Evolutionary conservation across 1,140 invertebrate genomes (phyloP), one percentile per base, ranked within the genome.

Genomic region (Pseudomyrmex flavicornis): DNA sequence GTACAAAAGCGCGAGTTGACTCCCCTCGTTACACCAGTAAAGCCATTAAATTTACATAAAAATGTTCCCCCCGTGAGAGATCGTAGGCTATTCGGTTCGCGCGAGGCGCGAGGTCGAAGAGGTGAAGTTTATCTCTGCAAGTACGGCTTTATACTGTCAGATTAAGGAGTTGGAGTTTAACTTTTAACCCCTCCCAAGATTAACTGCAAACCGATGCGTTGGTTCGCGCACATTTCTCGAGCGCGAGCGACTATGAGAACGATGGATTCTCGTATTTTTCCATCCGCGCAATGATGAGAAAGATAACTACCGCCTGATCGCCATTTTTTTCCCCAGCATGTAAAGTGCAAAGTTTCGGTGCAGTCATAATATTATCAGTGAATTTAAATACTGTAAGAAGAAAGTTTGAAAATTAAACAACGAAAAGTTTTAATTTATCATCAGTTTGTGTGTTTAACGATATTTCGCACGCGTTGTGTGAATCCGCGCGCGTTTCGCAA

Each of bases 1-100:
- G 65, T 35, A 70, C 66, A 72, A 80, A 77, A 80, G 66, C 66
- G 66, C 76, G 22, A 80, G 66, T 80, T 72, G 76, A 70, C 66
- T 80, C 66, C 66, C 35, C 76, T 80, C 56, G 66, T 80, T 80
- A 80, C 76, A 80, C 76, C 58, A 44, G 76, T 80, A 80, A 70
- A 70, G 54, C 76, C 66, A 80, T 80, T 80, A 80, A 72, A 80
- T 80, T 80, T 80, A 80, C 76, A 80, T 80, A 80, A 80, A 80
- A 80, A 80, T 80, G 76, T 80, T 58, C 66, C 76, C 35, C 76
- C 54, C 66, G 58, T 59, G 66, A 80, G 65, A 79, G 65, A 79
- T 79, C 65, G 35, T 35, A 12, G 66, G 54, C 44, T 66, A 80
- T 80, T 80, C 76, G 65, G 76, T 44, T 65, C 22, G 44, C 20